phyloP scores from a whole-genome alignment of 2,888 invertebrate genomes.

The Drosophila lacicola region DNA sequence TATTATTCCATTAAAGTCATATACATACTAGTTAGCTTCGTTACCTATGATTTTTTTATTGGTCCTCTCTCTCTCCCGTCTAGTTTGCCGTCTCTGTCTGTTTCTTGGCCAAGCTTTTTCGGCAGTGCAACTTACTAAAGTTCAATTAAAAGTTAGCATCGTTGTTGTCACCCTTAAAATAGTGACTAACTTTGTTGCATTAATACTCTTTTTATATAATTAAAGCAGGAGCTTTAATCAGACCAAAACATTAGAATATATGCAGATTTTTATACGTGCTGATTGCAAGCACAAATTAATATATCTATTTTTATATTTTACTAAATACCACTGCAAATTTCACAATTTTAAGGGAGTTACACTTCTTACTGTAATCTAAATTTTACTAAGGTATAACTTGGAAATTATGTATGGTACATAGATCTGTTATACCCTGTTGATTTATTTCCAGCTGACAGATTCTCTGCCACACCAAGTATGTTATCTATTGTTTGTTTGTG shows the following conservation, averaged over 20 bases:
- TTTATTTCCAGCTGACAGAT: constrained; percentile 1
- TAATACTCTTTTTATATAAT: constrained; percentile 28
- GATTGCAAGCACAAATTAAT: too few relatives aligned
- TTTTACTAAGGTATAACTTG: too few relatives aligned
- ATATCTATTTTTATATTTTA: neutral
- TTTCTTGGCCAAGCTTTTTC: constrained; percentile 29
- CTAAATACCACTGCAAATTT: too few relatives aligned
- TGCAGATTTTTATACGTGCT: too few relatives aligned
- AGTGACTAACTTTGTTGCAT: constrained; percentile 15
- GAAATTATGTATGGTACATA: too few relatives aligned
- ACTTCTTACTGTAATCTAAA: too few relatives aligned
- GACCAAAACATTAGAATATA: neutral
- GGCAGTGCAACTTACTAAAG: constrained; percentile 64
- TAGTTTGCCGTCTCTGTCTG: constrained; percentile 6
- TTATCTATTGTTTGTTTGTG: constrained; percentile 16
- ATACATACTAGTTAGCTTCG: constrained; percentile 22
- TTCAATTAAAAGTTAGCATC: constrained; percentile 73
- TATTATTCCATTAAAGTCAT: constrained; percentile 81
- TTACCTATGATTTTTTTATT: constrained; percentile 39
- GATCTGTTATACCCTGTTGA: neutral
- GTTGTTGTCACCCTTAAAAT: constrained; percentile 11
- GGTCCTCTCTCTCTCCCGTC: constrained; percentile 1
- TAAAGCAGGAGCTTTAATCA: neutral
- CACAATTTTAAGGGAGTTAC: too few relatives aligned
- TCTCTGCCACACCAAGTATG: constrained; percentile 12